Evolutionary conservation across 30 jellyfish, hydroid and myxozoan genomes (phyloP).

Genomic region (Mastigias papua): DNA sequence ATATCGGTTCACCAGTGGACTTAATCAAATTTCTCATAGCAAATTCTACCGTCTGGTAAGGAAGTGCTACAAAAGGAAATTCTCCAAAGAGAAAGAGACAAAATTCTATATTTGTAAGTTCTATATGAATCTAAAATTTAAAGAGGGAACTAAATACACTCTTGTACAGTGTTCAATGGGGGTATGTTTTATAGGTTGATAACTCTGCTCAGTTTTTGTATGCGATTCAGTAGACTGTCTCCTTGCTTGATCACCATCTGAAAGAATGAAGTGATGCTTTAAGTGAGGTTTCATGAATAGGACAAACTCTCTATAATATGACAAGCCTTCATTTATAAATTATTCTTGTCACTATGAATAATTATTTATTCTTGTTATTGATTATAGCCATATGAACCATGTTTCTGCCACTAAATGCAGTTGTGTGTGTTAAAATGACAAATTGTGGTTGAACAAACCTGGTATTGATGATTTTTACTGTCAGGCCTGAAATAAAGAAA

Average conservation of each 20-base stretch:
- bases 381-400: too few species aligned
- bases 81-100: background rate
- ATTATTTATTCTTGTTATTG: too few species aligned
- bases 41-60: too few species aligned
- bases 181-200: conserved; percentile 69
- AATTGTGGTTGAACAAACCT: conserved; percentile 58
- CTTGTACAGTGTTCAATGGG: background rate
- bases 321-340: too few species aligned
- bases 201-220: conserved; percentile 95
- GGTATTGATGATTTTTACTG: conserved; percentile 96
- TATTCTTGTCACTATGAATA: too few species aligned
- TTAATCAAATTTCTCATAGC: too few species aligned
- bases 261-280: conserved; percentile 1
- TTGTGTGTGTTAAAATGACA: too few species aligned
- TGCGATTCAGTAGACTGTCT: conserved; percentile 90
- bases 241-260: conserved; percentile 98
- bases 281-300: too few species aligned
- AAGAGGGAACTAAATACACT: background rate
- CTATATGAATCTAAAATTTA: background rate
- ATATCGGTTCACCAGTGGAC: too few species aligned
- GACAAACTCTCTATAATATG: too few species aligned
- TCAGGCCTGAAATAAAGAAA: conserved; percentile 85
- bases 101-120: background rate
- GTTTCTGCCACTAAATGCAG: too few species aligned
- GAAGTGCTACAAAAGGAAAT: too few species aligned